Evolutionary conservation across 2,797 vertebrate genomes (phyloP), one percentile per base, ranked within the genome.

Genomic region (Clarias fuscus): DNA sequence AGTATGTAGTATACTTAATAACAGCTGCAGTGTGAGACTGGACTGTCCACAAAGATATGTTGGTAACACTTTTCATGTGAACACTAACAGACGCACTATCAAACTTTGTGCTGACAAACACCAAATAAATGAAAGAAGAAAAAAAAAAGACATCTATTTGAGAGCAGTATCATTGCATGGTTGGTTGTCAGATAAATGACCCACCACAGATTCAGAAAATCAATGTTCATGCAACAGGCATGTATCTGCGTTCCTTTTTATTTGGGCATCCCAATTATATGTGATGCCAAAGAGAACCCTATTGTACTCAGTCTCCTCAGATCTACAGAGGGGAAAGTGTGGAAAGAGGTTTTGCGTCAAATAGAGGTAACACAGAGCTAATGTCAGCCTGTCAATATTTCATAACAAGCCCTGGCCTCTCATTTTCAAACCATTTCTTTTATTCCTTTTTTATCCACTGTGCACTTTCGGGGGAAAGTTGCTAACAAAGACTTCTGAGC

Each of bases 381-480:
- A 88, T 87, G 87, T 88, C 89, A 85, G 82, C 83, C 82, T 87
- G 90, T 88, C 88, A 87, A 90, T 90, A 89, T 88, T 91, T 89
- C 84, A 90, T 90, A 91, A 88, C 85, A 87, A 83, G 86, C 73
- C 78, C 76, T 82, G 87, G 84, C 65, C 80, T 88, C 87, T 86
- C 65, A 86, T 88, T 88, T 89, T 91, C 82, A 88, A 88, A 76
- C 85, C 85, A 86, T 83, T 88, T 78, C 85, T 87, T 88, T 90
- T 87, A 87, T 90, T 87, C 64, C 75, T 85, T 83, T 87, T 81
- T 70, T 82, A 40, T 82, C 76, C 72, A 88, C 85, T 70, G 33
- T 86, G 87, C 88, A 91, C 89, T 88, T 86, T 83, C 56, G 87
- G 71, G 58, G 72, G 92, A 94, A 92, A 93, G 91, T 93, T 91